A percentile compares a stretch with the other conserved stretches of the same genome.
These are phyloP conservation scores for Holocentrus rufus DNA, from an alignment of 2,797 vertebrate genomes.

Conservation along the genomic window DNA sequence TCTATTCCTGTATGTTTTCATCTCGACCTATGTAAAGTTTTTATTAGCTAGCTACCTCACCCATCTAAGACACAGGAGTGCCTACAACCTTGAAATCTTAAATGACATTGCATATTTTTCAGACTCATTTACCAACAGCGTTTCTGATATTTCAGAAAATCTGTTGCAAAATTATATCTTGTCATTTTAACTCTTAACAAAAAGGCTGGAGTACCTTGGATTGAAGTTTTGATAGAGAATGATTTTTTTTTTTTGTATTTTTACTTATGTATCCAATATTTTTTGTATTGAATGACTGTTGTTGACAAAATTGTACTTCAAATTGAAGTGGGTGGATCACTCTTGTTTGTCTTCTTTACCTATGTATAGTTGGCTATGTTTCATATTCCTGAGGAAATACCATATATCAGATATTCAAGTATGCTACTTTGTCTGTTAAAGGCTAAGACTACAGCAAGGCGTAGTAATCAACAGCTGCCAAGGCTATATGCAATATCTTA, in stretches of 20 bases:
- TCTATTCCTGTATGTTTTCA: conserved; percentile 48
- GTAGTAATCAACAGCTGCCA: conserved; percentile 66
- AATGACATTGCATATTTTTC: conserved; percentile 75
- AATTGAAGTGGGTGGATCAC: conserved; percentile 86
- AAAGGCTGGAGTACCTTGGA: conserved; percentile 72
- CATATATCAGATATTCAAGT: conserved; percentile 58
- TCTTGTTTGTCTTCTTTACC: conserved; percentile 69
- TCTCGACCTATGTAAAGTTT: conserved; percentile 70
- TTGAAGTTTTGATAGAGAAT: conserved; percentile 76
- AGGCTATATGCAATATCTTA: conserved; percentile 76
- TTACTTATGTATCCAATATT: conserved; percentile 79
- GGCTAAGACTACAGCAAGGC: conserved; percentile 55
- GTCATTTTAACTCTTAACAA: conserved; percentile 67
- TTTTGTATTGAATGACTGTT: conserved; percentile 79
- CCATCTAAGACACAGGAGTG: conserved; percentile 76
- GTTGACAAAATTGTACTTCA: conserved; percentile 86
- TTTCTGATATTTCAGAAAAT: conserved; percentile 56
- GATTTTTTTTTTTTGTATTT: conserved; percentile 74
- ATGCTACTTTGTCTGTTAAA: conserved; percentile 53
- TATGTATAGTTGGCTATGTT: conserved; percentile 66
- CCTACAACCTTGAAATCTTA: conserved; percentile 71
- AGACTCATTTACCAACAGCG: conserved; percentile 57
- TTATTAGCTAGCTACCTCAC: conserved; percentile 79
- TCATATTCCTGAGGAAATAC: conserved; percentile 73
- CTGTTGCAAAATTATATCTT: conserved; percentile 58